These are phyloP conservation scores for Garra rufa DNA, from an alignment of 2,113 vertebrate genomes.

Conservation along the genomic window DNA sequence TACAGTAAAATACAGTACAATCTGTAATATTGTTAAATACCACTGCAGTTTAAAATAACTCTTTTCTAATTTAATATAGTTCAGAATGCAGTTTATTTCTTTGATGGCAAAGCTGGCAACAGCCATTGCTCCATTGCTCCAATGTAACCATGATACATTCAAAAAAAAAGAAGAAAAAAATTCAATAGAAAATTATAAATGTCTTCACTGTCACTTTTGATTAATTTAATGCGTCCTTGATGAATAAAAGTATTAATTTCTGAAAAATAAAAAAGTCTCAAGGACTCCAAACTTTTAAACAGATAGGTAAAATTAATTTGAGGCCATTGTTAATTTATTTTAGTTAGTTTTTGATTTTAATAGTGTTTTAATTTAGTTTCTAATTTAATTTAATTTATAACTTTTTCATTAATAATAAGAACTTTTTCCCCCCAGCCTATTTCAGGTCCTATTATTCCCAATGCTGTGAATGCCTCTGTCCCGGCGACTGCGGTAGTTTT, in stretches of 20 bases:
- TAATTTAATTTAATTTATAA: background rate
- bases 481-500: slow-evolving; percentile 47
- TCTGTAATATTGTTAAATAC: background rate
- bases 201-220: background rate
- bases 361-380: background rate
- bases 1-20: background rate
- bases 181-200: background rate
- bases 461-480: slow-evolving; percentile 47
- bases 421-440: background rate
- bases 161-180: background rate
- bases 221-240: background rate
- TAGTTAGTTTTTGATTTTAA: background rate
- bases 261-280: background rate
- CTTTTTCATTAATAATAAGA: background rate
- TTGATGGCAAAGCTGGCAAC: background rate
- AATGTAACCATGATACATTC: background rate
- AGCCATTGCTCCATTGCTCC: background rate
- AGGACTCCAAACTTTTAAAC: background rate
- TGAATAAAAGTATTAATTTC: background rate
- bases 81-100: background rate
- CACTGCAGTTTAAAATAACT: background rate
- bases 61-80: background rate
- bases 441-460: background rate
- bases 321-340: background rate
- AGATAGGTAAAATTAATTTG: background rate